Evolutionary conservation across 2,797 vertebrate species (phyloP).

Genomic region (Crenichthys baileyi): DNA sequence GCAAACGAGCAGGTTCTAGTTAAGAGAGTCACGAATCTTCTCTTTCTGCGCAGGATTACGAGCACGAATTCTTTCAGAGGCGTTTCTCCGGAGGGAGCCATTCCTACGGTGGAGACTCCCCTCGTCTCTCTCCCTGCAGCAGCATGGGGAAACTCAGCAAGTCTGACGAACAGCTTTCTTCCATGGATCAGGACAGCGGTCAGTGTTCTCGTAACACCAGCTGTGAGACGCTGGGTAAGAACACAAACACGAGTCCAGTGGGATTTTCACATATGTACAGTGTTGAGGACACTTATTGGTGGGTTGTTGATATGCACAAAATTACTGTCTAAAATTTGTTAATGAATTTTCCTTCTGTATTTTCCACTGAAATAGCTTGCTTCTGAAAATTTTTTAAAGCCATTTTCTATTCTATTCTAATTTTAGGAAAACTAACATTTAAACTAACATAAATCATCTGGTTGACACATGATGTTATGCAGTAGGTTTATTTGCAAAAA

Average conservation of each 20-base stretch:
- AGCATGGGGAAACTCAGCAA: slow-evolving; percentile 98
- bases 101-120: slow-evolving; percentile 93
- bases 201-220: slow-evolving; percentile 98
- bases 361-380: not conserved
- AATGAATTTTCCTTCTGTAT: not conserved
- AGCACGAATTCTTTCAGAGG: slow-evolving; percentile 92
- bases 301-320: too few relatives aligned
- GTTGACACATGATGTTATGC: not conserved
- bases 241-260: not conserved
- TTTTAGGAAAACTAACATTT: not conserved
- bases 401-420: not conserved
- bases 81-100: slow-evolving; percentile 95
- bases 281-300: not conserved
- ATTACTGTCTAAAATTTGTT: not conserved
- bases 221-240: slow-evolving; percentile 97
- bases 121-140: slow-evolving; percentile 93
- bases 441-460: not conserved
- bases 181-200: slow-evolving; percentile 95
- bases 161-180: slow-evolving; percentile 96
- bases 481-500: not conserved
- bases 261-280: not conserved
- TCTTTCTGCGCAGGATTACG: slow-evolving; percentile 85
- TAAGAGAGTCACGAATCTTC: not conserved
- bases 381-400: not conserved
- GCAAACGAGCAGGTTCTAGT: not conserved